Percentiles rank a stretch among this genome's conserved stretches.
Evolutionary conservation across 2,888 invertebrate species (phyloP).

Genomic region (Argyra leucocephala): DNA sequence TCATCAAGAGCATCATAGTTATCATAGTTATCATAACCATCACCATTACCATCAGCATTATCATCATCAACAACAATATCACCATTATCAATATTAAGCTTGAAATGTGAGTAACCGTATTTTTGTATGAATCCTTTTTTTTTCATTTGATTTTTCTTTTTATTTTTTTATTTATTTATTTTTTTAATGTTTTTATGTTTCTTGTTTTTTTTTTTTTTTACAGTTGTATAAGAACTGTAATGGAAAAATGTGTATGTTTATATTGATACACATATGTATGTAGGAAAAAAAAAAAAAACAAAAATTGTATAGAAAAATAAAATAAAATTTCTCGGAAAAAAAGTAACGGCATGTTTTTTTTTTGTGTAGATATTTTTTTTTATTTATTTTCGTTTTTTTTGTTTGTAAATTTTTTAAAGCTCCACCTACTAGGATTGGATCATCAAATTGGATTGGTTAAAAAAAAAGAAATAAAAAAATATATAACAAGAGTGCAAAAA

Average conservation of each 20-base stretch:
- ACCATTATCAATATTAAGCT: not conserved
- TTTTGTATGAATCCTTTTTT: too few relatives aligned
- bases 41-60: too few relatives aligned
- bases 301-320: not conserved
- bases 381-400: not conserved
- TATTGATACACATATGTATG: not conserved
- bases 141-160: too few relatives aligned
- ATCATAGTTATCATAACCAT: too few relatives aligned
- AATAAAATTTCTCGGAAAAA: not conserved
- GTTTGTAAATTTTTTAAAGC: not conserved
- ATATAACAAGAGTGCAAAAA: too few relatives aligned
- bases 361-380: not conserved
- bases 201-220: too few relatives aligned
- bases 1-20: not conserved
- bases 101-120: too few relatives aligned
- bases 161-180: too few relatives aligned
- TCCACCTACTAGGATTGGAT: conserved; percentile 10
- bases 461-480: not conserved
- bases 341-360: not conserved
- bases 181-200: too few relatives aligned
- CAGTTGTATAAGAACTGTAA: not conserved
- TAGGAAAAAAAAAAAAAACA: too few relatives aligned
- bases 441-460: conserved; percentile 11
- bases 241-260: not conserved
- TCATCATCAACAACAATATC: too few relatives aligned